Conservation (phyloP, 92 coral and sea anemone species). For the Blastomussa wellsi region DNA sequence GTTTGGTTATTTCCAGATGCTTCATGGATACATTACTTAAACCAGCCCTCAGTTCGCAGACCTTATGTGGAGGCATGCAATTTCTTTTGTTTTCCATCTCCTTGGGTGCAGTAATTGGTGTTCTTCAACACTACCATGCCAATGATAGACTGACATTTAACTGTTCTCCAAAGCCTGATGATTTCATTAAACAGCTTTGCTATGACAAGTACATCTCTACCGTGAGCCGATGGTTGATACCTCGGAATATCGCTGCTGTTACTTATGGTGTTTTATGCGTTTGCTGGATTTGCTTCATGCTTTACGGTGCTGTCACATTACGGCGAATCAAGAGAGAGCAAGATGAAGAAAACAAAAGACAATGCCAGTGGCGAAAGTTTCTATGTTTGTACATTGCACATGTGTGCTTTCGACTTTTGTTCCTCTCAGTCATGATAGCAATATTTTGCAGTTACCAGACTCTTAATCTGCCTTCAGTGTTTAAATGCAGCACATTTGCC, state of each 20-base stretch:
- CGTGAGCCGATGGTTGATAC: background rate
- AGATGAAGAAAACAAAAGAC: background rate
- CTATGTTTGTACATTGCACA: background rate
- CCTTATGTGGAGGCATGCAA: background rate
- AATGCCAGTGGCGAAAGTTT: background rate
- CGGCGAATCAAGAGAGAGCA: background rate
- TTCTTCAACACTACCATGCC: background rate
- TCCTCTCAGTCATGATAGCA: background rate
- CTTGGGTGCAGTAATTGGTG: background rate
- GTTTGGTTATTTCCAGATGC: background rate
- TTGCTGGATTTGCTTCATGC: background rate
- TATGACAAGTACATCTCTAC: constrained; percentile 2
- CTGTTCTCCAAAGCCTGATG: background rate
- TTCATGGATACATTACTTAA: background rate
- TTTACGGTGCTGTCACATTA: background rate
- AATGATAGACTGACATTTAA: constrained; percentile 4
- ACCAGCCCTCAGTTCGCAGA: background rate
- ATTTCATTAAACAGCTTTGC: background rate
- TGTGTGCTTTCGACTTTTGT: background rate
- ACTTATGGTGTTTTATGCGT: background rate
- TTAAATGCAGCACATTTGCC: background rate
- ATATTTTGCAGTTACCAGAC: constrained; percentile 19
- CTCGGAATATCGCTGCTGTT: background rate
- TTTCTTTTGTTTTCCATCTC: background rate
- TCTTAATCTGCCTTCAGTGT: background rate